Evolutionary conservation across 1,140 invertebrate genomes (phyloP), one percentile per base, ranked within the genome.

Genomic region (Hypothenemus hampei): DNA sequence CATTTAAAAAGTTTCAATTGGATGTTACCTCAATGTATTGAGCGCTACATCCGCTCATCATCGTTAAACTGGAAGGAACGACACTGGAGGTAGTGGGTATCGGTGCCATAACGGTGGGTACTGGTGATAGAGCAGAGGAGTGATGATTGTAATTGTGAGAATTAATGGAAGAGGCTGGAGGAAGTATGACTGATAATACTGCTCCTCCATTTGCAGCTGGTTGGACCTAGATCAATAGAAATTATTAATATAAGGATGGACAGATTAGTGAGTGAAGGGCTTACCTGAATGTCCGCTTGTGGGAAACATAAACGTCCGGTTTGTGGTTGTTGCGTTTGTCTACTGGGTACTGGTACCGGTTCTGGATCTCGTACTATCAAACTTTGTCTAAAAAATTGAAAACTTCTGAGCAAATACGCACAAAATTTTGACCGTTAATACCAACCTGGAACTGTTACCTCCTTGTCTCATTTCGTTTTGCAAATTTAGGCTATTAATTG

Each of bases 181-280:
- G 86, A n/a, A 89, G 73, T 60, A 86, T 88, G 0, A 90, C 87
- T 1, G 89, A 87, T 1, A 90, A 73, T 1, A 89, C 85, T 0
- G 86, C 82, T 1, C 85, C 84, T 13, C 85, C 84, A 11, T 76
- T 77, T 0, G 76, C 73, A 2, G 73, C 72, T 0, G 80, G 77
- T 54, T 81, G 80, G 11, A 85, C 78, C 58, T 84, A 82, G 8
- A 29, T 6, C 24, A 37, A 16, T 5, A 37, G 1, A 37, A 37
- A 2, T 37, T 37, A 11, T 37, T 7, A 37, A 11, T 2, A 16
- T 37, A 8, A 1, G 18, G 18, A 3, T 3, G 35, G 2, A 37
- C 11, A 37, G 15, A 10, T 13, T 39, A 37, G n/a, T n/a, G n/a
- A n/a, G n/a, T n/a, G n/a, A n/a, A n/a, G n/a, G n/a, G n/a, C 5